A percentile compares a stretch with the other conserved stretches of the same genome.
Conservation (phyloP, 35 echinoderm and acorn worm species). For the Lytechinus variegatus region DNA sequence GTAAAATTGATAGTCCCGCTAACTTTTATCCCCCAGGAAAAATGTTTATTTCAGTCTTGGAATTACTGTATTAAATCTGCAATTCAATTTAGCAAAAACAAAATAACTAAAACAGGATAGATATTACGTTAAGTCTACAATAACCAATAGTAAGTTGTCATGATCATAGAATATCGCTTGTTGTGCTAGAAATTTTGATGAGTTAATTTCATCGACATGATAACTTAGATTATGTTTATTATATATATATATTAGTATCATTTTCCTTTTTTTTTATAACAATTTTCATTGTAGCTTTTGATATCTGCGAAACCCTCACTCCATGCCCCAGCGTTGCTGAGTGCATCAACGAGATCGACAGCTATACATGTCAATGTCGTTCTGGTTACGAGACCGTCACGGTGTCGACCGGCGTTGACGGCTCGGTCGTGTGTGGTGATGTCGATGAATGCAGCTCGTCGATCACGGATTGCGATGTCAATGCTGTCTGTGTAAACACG, state of each 20-base stretch:
- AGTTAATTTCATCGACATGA: too few species aligned
- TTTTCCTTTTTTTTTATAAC: not conserved
- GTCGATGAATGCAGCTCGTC: conserved; percentile 72
- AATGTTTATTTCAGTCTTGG: too few species aligned
- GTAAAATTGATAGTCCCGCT: too few species aligned
- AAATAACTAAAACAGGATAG: too few species aligned
- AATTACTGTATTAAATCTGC: too few species aligned
- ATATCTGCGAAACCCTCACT: conserved; percentile 10
- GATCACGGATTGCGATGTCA: conserved; percentile 63
- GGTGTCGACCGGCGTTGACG: not conserved
- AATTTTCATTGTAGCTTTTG: not conserved
- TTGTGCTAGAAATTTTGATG: not conserved
- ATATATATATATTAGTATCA: too few species aligned
- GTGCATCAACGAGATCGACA: conserved; percentile 24
- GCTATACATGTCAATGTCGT: conserved; percentile 18
- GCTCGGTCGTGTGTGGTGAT: conserved; percentile 44
- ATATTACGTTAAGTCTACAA: too few species aligned
- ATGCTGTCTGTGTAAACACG: conserved; percentile 72
- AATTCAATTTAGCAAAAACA: too few species aligned
- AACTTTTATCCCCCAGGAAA: too few species aligned
- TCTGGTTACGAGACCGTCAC: not conserved
- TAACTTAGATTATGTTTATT: too few species aligned
- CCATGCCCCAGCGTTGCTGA: conserved; percentile 51
- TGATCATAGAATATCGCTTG: not conserved
- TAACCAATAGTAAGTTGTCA: too few species aligned